Conservation (phyloP, 2,888 invertebrate species). For the Urechis unicinctus region DNA sequence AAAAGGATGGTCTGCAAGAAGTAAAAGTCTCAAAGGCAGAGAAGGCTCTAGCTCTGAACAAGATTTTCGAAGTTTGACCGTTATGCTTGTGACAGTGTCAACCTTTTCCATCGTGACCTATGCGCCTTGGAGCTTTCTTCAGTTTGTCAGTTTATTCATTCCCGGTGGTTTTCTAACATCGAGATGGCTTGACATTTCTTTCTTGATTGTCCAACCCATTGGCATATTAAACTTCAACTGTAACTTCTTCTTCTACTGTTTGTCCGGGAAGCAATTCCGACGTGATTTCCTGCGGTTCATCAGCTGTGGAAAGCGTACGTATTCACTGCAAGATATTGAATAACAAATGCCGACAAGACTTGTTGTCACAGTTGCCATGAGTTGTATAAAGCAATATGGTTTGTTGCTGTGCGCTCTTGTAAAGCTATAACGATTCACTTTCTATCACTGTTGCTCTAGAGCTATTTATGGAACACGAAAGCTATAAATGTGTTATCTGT, state of each 20-base stretch:
- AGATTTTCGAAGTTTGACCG: neutral
- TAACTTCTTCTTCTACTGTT: slow-evolving; percentile 1
- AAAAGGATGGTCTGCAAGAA: neutral
- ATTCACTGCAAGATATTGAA: too few species aligned
- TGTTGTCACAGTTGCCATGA: too few species aligned
- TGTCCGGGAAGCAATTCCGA: neutral
- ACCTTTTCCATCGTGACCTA: slow-evolving; percentile 1
- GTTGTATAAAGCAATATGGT: too few species aligned
- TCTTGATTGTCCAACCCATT: neutral
- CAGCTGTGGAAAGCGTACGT: neutral
- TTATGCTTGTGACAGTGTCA: slow-evolving; percentile 1
- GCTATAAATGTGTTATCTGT: too few species aligned
- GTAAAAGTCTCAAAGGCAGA: neutral
- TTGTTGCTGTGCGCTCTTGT: too few species aligned
- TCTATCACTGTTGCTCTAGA: too few species aligned
- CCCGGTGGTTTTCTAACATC: neutral
- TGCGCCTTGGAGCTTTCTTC: neutral
- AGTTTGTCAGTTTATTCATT: neutral
- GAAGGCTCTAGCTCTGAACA: neutral
- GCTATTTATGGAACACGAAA: too few species aligned
- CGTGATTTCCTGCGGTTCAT: neutral
- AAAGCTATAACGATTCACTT: too few species aligned
- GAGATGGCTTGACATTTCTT: neutral
- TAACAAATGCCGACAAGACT: too few species aligned
- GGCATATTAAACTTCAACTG: neutral